Conservation (phyloP, 1,140 invertebrate genomes). For the Anastrepha obliqua region DNA sequence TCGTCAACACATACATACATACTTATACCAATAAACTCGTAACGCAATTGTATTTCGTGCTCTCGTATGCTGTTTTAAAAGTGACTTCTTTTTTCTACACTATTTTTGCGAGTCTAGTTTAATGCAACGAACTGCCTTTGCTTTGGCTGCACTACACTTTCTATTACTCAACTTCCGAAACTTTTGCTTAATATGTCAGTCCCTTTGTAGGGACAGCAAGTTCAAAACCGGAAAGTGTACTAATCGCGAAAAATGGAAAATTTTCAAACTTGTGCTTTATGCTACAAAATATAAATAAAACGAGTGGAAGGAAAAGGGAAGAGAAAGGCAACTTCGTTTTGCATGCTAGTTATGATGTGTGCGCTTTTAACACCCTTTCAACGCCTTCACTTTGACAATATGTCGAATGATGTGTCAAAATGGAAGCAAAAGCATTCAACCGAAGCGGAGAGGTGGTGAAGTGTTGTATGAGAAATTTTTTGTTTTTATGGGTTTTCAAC, state of each 20-base stretch:
- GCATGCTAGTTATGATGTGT: background rate
- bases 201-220: background rate
- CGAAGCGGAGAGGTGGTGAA: background rate
- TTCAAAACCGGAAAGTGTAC: too few relatives aligned
- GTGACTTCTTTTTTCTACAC: background rate
- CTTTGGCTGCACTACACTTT: background rate
- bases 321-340: background rate
- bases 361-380: background rate
- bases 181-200: constrained; percentile 21
- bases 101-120: background rate
- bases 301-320: background rate
- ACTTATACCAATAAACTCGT: background rate
- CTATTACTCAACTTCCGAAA: constrained; percentile 22
- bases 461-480: background rate
- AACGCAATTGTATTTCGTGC: background rate
- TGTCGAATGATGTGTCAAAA: constrained; percentile 11
- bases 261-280: background rate
- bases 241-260: background rate
- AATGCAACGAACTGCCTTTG: background rate
- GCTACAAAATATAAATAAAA: background rate
- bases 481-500: background rate
- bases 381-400: background rate
- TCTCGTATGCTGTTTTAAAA: background rate
- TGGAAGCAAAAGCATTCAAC: background rate
- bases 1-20: background rate